Evolutionary conservation across 2,113 vertebrate species (phyloP).

Genomic region (Callorhinus ursinus): DNA sequence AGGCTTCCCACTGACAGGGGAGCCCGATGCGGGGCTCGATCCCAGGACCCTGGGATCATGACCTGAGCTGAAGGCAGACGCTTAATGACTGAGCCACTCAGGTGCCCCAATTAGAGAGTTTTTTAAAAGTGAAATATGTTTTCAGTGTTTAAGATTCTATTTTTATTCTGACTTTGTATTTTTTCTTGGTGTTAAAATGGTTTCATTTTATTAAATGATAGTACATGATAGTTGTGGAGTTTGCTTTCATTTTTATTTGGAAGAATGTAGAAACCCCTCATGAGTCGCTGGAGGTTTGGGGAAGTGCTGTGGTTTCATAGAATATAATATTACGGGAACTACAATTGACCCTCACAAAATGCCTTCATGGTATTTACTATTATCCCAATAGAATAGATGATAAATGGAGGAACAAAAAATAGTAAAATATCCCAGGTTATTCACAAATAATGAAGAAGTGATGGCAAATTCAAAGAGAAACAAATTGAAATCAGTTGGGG

Average conservation of each 20-base stretch:
- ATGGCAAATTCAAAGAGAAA: conserved; percentile 10
- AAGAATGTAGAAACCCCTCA: neutral
- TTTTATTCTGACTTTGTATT: neutral
- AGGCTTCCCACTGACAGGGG: too few relatives aligned
- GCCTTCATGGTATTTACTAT: neutral
- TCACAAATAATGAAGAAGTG: neutral
- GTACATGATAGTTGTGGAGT: neutral
- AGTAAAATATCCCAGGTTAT: neutral
- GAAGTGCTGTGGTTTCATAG: neutral
- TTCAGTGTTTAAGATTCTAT: neutral
- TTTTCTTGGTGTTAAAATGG: neutral
- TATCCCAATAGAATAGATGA: neutral
- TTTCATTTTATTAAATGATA: neutral
- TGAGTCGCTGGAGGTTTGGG: neutral
- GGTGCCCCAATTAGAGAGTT: neutral
- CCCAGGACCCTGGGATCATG: too few relatives aligned
- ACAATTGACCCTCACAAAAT: neutral
- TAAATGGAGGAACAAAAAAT: neutral
- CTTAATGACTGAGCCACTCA: too few relatives aligned
- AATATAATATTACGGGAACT: neutral
- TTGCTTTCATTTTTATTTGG: neutral
- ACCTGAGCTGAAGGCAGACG: too few relatives aligned
- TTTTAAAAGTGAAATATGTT: neutral
- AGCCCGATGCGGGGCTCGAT: too few relatives aligned
- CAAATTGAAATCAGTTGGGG: neutral